phyloP scores from a whole-genome alignment of 2,888 invertebrate species.

The Drosophila borealis region DNA sequence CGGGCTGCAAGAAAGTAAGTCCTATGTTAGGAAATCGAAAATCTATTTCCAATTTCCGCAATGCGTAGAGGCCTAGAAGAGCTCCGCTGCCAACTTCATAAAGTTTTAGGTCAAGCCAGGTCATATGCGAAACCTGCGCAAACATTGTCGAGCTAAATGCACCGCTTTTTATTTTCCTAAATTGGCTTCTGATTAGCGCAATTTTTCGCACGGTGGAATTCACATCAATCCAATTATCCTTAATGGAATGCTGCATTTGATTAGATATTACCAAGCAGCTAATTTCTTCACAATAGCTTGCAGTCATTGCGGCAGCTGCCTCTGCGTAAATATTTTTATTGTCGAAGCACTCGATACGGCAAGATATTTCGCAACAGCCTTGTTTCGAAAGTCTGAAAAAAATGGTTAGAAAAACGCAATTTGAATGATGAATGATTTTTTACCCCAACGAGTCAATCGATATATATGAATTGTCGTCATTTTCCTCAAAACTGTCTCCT shows the following conservation, averaged over 20 bases:
- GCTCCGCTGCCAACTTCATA: constrained; percentile 64
- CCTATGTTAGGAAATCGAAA: constrained; percentile 53
- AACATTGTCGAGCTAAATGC: constrained; percentile 78
- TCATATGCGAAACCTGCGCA: constrained; percentile 57
- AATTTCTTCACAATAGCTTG: constrained; percentile 33
- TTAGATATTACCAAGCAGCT: constrained; percentile 35
- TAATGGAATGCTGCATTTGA: constrained; percentile 14
- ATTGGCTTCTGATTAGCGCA: constrained; percentile 49
- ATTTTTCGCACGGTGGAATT: constrained; percentile 58
- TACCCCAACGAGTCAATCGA: constrained; percentile 16
- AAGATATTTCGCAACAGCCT: constrained; percentile 39
- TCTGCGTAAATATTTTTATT: constrained; percentile 40
- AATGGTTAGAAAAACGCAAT: background rate
- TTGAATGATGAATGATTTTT: background rate
- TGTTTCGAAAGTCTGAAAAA: constrained; percentile 12
- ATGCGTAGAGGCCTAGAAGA: constrained; percentile 71
- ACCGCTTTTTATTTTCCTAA: constrained; percentile 60
- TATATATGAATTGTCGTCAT: constrained; percentile 1
- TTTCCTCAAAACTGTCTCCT: background rate
- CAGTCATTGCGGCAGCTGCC: constrained; percentile 14
- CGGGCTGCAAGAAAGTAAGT: constrained; percentile 78
- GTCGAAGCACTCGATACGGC: constrained; percentile 36
- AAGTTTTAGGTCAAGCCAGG: constrained; percentile 54
- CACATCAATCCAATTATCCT: constrained; percentile 52
- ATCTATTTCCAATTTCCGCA: constrained; percentile 69